These are phyloP conservation scores for Andrena cerasifolii DNA, from an alignment of 1,140 invertebrate genomes.

Conservation along the genomic window DNA sequence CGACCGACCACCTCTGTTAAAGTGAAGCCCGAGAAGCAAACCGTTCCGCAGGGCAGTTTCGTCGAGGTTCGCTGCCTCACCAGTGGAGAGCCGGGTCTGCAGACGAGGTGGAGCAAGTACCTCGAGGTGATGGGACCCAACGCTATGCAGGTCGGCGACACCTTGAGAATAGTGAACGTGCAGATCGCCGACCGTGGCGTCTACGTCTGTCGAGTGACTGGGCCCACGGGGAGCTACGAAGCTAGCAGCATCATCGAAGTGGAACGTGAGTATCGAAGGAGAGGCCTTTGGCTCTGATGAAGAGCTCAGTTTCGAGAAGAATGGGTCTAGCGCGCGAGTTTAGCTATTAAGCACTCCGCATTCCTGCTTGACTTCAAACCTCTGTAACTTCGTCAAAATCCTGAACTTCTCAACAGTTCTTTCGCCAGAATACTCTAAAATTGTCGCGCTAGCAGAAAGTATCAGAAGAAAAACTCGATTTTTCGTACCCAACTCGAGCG, in stretches of 20 bases:
- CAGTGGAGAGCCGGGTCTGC: slow-evolving; percentile 86
- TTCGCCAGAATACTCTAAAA: too few species aligned
- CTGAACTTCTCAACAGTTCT: too few species aligned
- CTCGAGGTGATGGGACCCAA: slow-evolving; percentile 85
- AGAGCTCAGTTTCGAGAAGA: too few species aligned
- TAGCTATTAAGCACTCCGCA: too few species aligned
- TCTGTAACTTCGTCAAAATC: too few species aligned
- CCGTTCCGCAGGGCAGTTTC: slow-evolving; percentile 90
- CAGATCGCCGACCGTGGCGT: slow-evolving; percentile 90
- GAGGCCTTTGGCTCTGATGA: too few species aligned
- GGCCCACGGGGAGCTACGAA: slow-evolving; percentile 83
- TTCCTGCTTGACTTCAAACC: too few species aligned
- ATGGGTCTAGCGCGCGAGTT: too few species aligned
- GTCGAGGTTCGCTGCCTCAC: slow-evolving; percentile 89
- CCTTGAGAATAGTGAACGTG: slow-evolving; percentile 87
- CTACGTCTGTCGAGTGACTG: slow-evolving; percentile 89
- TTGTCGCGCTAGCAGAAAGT: too few species aligned
- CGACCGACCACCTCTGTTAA: slow-evolving; percentile 83
- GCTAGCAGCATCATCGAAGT: slow-evolving; percentile 91
- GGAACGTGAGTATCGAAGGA: slow-evolving; percentile 92
- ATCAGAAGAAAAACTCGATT: not conserved
- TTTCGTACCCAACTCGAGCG: too few species aligned
- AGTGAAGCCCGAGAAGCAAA: slow-evolving; percentile 86
- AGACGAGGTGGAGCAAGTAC: slow-evolving; percentile 91
- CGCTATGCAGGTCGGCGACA: slow-evolving; percentile 86